Conservation (phyloP, 64 coral and sea anemone genomes). For the Cladopsammia gracilis region DNA sequence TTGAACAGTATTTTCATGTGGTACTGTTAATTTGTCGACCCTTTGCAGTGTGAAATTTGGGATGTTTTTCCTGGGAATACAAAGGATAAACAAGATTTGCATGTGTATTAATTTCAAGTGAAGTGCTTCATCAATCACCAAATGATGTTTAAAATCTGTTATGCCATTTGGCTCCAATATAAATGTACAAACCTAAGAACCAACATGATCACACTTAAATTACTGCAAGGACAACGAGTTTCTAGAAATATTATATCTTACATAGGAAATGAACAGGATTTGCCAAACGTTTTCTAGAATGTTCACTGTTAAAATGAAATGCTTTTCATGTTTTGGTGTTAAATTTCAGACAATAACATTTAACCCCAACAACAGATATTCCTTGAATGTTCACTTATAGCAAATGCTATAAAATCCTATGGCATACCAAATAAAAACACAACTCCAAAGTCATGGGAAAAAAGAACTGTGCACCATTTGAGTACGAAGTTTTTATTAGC, state of each 20-base stretch:
- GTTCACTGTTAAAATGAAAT: constrained; percentile 6
- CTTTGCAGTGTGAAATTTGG: background rate
- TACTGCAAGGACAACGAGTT: background rate
- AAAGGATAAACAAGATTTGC: background rate
- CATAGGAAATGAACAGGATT: background rate
- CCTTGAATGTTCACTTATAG: constrained; percentile 3
- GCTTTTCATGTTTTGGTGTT: constrained; percentile 38
- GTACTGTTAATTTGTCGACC: background rate
- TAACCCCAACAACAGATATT: constrained; percentile 11
- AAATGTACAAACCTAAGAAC: background rate
- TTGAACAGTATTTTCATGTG: no score
- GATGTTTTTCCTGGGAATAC: background rate
- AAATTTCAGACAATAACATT: constrained; percentile 45
- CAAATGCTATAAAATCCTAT: background rate
- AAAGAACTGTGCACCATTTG: background rate
- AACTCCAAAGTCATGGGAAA: background rate
- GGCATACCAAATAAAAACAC: background rate
- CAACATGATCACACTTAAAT: background rate
- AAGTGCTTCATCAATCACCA: constrained; percentile 20
- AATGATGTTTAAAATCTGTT: constrained; percentile 17
- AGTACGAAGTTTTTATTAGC: background rate
- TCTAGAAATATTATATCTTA: background rate
- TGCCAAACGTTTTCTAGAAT: background rate
- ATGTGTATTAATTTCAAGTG: constrained; percentile 6
- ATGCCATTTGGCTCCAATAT: background rate